phyloP scores from a whole-genome alignment of 92 coral and sea anemone species.

The Metridium senile region DNA sequence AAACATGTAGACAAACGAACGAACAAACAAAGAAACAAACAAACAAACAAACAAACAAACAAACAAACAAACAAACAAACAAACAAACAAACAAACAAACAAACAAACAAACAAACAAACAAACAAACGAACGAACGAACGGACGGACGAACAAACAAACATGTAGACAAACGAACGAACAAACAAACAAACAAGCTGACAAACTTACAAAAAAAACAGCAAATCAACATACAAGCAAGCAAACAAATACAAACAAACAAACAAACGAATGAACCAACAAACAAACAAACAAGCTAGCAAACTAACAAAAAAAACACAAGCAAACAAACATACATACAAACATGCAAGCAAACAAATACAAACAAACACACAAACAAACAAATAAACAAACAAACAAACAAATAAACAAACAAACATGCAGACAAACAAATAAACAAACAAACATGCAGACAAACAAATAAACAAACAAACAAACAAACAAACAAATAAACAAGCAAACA shows the following conservation, averaged over 20 bases:
- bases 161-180: not conserved
- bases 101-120: not conserved
- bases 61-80: not conserved
- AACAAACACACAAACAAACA: not conserved
- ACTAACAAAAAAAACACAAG: not conserved
- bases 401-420: not conserved
- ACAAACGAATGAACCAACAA: not conserved
- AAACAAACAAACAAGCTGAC: not conserved
- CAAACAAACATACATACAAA: not conserved
- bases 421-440: not conserved
- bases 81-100: not conserved
- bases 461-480: not conserved
- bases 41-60: not conserved
- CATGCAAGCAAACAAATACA: not conserved
- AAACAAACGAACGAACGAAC: not conserved
- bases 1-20: not conserved
- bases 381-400: not conserved
- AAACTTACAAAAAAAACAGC: not conserved
- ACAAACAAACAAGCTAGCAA: not conserved
- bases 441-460: not conserved
- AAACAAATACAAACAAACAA: not conserved
- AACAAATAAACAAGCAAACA: not conserved
- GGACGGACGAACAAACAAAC: not conserved
- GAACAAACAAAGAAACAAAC: not conserved
- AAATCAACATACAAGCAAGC: not conserved